Conservation (phyloP, 2,888 invertebrate species). For the Sepioteuthis lessoniana region DNA sequence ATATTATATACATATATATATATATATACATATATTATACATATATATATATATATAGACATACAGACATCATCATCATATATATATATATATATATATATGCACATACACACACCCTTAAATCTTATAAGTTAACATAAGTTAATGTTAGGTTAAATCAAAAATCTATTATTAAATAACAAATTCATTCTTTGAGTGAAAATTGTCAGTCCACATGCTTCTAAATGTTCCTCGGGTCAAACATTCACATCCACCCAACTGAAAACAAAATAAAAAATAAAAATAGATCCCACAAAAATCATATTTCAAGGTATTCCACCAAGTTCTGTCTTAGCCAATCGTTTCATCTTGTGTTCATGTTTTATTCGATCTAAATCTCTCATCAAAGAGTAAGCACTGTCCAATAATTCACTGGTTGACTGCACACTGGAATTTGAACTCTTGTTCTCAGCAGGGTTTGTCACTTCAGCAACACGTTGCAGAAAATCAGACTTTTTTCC, state of each 20-base stretch:
- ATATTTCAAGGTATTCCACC: neutral
- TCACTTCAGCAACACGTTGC: neutral
- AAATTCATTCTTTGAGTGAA: too few relatives aligned
- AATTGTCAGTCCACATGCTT: too few relatives aligned
- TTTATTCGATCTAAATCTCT: conserved; percentile 67
- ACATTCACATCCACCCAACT: neutral
- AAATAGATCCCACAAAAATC: too few relatives aligned
- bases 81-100: too few relatives aligned
- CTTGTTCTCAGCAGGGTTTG: conserved; percentile 43
- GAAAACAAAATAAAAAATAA: too few relatives aligned
- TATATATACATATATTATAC: too few relatives aligned
- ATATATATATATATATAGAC: too few relatives aligned
- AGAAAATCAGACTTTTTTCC: neutral
- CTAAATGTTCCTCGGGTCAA: neutral
- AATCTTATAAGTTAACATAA: too few relatives aligned
- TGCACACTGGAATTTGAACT: conserved; percentile 51
- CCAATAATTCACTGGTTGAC: conserved; percentile 64
- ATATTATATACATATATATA: neutral
- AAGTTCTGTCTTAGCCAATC: neutral
- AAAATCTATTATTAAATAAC: too few relatives aligned
- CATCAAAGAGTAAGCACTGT: conserved; percentile 67
- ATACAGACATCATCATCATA: too few relatives aligned
- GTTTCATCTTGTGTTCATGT: conserved; percentile 55
- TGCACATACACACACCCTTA: too few relatives aligned
- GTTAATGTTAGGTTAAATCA: too few relatives aligned